phyloP scores from a whole-genome alignment of 2,888 invertebrate species.

The Rhagonycha lutea region DNA sequence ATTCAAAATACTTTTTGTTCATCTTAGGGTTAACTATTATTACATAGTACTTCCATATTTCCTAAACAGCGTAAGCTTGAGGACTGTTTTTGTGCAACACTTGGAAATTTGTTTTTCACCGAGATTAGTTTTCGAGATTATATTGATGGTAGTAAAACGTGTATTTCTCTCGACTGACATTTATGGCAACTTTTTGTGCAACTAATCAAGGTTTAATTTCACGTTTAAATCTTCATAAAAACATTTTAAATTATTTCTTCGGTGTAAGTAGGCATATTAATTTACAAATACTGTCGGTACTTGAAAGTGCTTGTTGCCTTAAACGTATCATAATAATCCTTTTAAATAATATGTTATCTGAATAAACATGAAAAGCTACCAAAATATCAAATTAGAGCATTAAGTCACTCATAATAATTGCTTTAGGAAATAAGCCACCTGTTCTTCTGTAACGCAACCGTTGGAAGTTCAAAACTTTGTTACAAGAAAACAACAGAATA shows the following conservation, averaged over 20 bases:
- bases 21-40: neutral
- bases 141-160: neutral
- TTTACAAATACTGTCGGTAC: neutral
- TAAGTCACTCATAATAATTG: neutral
- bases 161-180: neutral
- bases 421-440: neutral
- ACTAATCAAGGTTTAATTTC: neutral
- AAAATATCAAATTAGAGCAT: neutral
- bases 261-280: neutral
- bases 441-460: neutral
- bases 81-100: slow-evolving; percentile 7
- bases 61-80: neutral
- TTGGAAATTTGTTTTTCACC: slow-evolving; percentile 10
- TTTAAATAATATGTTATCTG: neutral
- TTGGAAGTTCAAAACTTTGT: neutral
- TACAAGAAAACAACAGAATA: neutral
- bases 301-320: neutral
- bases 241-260: neutral
- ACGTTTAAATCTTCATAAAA: neutral
- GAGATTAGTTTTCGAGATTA: neutral
- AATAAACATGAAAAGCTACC: neutral
- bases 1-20: neutral
- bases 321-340: neutral
- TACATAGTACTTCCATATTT: neutral
- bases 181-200: neutral